Evolutionary conservation across 2,888 invertebrate genomes (phyloP).

Genomic region (Epinotia ramella): DNA sequence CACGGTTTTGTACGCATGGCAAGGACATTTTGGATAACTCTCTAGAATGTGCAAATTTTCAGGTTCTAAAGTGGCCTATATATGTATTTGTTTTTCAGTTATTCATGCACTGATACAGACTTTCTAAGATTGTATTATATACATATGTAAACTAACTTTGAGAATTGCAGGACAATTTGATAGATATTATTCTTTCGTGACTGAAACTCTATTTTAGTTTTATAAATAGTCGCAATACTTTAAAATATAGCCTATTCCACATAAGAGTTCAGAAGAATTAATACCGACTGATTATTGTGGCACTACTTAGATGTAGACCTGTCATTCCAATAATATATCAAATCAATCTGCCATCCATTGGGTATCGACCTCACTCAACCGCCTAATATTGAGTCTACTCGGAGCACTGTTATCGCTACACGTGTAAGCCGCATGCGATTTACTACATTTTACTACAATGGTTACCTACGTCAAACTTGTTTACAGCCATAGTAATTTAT

Average conservation of each 20-base stretch:
- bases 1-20: too few species aligned
- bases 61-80: too few species aligned
- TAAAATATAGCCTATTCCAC: not conserved
- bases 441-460: constrained; percentile 40
- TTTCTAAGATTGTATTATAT: not conserved
- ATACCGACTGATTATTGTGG: not conserved
- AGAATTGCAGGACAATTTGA: too few species aligned
- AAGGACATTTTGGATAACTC: too few species aligned
- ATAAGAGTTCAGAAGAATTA: not conserved
- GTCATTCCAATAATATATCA: not conserved
- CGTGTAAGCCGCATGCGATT: constrained; percentile 30
- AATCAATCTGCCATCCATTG: not conserved
- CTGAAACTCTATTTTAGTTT: too few species aligned
- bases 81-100: too few species aligned
- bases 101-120: too few species aligned
- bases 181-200: too few species aligned
- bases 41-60: too few species aligned
- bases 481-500: constrained; percentile 28
- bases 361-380: constrained; percentile 7
- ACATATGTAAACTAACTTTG: not conserved
- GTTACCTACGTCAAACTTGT: constrained; percentile 23
- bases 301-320: not conserved
- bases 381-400: constrained; percentile 5
- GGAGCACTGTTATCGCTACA: constrained; percentile 22
- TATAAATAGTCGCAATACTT: not conserved